Percentiles rank a stretch among this genome's conserved stretches.
Conservation (phyloP, 2,888 invertebrate species). For the Chrysopilus asiliformis region DNA sequence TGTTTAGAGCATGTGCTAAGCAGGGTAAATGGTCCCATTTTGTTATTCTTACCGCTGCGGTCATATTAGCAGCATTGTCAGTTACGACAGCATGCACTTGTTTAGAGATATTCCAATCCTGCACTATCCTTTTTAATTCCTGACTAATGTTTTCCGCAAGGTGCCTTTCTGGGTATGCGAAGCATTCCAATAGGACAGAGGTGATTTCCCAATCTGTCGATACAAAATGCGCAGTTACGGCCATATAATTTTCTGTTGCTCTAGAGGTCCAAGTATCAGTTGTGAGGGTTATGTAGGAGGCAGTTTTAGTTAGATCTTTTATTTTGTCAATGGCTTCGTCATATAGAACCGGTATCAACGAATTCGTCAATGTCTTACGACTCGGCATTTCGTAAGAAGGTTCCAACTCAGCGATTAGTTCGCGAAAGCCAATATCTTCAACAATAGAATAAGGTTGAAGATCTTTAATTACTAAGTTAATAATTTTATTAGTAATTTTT, state of each 20-base stretch:
- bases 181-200: conserved; percentile 14
- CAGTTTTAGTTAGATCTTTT: conserved; percentile 6
- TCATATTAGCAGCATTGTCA: conserved; percentile 18
- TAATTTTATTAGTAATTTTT: too few species aligned
- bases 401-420: conserved; percentile 18
- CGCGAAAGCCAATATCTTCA: conserved; percentile 20
- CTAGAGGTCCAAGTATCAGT: conserved; percentile 19
- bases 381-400: conserved; percentile 19
- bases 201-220: conserved; percentile 12
- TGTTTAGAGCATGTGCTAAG: conserved; percentile 17
- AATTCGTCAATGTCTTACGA: conserved; percentile 18
- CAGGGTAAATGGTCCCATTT: conserved; percentile 16
- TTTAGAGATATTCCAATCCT: conserved; percentile 7
- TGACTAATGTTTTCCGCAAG: too few species aligned
- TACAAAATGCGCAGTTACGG: conserved; percentile 18
- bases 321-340: conserved; percentile 12
- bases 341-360: conserved; percentile 16
- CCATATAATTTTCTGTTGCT: conserved; percentile 16
- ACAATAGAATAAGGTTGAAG: conserved; percentile 23
- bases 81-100: conserved; percentile 12
- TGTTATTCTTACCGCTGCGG: conserved; percentile 16
- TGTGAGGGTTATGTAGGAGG: conserved; percentile 13
- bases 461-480: too few species aligned
- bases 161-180: too few species aligned
- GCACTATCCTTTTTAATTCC: conserved; percentile 11